Base-by-base conservation (phyloP, 2,888 invertebrate genomes). In the Achlya flavicornis region DNA sequence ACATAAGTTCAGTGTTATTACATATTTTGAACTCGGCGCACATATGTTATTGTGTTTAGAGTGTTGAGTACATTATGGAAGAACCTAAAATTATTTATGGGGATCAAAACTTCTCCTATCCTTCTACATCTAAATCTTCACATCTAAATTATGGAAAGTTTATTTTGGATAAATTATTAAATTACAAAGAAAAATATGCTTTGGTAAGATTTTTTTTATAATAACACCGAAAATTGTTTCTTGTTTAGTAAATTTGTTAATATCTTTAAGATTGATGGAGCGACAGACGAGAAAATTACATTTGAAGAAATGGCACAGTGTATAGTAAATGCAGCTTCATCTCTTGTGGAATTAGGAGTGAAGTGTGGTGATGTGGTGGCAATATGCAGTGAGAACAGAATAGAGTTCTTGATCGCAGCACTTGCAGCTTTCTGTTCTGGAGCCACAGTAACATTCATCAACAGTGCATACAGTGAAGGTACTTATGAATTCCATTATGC, bases 81-180 rank as follows among this genome's bases (percentile, higher is more conserved):
- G 38, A 38, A 58, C n/a, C 38, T n/a, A 58, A 12, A 33, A 75
- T 87, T 43, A 75, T 87, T 68, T 81, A 76, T 63, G 84, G 83
- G 46, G 78, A 79, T 46, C 72, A 76, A 64, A 74, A 80, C 68
- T 75, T 79, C 65, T 68, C 64, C 19, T 63, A 86, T 60, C 88
- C 90, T 8, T 67, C 78, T n/a, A 38, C 84, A 89, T 71, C 76
- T 83, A 75, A 89, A 89, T 71, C n/a, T n/a, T 67, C 78, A 38
- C 84, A 89, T 71, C 76, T 83, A 75, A 89, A 89, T 71, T 86
- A 75, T 74, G 90, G 89, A 58, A 77, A 74, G 66, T 77, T 80
- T 68, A 65, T 78, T 11, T 68, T 88, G 48, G 83, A 88, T 63
- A 77, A 68, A 63, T 70, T 89, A 66, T 72, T 78, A 53, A 71